phyloP scores from a whole-genome alignment of 2,797 vertebrate genomes.

The Girardinus metallicus region DNA sequence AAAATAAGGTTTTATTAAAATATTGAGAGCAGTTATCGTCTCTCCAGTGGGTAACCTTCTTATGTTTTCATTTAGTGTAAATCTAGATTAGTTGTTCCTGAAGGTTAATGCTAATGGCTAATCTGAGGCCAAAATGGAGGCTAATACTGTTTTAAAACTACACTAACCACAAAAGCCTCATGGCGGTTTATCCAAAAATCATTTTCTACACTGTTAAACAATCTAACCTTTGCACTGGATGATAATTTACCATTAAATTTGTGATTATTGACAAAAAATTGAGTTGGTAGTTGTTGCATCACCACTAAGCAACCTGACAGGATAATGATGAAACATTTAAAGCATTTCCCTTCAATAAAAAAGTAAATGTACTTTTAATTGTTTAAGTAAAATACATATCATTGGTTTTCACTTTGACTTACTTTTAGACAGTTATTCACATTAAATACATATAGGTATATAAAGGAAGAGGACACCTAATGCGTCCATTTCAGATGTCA shows the following conservation, averaged over 20 bases:
- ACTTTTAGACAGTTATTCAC: neutral
- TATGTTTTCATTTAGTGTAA: neutral
- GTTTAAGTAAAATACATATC: neutral
- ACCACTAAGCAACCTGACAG: neutral
- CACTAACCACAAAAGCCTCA: neutral
- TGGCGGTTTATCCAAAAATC: neutral
- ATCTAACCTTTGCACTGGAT: neutral
- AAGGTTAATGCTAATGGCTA: neutral
- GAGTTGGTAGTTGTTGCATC: neutral
- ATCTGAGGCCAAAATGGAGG: neutral
- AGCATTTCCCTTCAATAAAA: neutral
- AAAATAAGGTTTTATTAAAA: neutral
- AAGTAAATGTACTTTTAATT: neutral
- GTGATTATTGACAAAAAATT: neutral
- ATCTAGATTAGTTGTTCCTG: neutral
- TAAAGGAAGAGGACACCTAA: neutral
- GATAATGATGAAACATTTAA: neutral
- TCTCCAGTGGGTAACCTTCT: neutral
- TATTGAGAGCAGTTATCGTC: neutral
- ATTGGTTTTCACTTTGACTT: neutral
- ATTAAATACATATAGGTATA: neutral
- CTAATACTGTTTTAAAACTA: neutral
- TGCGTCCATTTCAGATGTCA: neutral
- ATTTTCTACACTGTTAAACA: neutral
- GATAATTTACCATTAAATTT: neutral